Percentiles rank a stretch among this genome's conserved stretches.
phyloP scores from a whole-genome alignment of 2,888 invertebrate species.

The Tolmerus cingulatus region DNA sequence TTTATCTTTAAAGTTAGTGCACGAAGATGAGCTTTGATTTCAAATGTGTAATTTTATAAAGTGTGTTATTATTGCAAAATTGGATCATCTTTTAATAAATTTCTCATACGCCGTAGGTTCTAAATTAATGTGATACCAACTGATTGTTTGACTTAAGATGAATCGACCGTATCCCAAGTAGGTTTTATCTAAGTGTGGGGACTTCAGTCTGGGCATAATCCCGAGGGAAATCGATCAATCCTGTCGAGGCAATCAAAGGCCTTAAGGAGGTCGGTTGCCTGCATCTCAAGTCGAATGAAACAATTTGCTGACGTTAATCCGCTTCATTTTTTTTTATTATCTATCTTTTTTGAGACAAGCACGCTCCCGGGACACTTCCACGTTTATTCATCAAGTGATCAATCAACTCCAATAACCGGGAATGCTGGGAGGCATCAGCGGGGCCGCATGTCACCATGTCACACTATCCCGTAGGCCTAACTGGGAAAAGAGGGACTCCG shows the following conservation, averaged over 20 bases:
- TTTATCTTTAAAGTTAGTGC: too few species aligned
- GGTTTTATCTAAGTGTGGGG: not conserved
- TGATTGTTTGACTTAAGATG: not conserved
- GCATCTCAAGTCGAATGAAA: not conserved
- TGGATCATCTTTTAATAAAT: not conserved
- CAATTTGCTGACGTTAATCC: not conserved
- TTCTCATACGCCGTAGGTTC: not conserved
- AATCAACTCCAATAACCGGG: conserved; percentile 19
- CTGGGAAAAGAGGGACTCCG: not conserved
- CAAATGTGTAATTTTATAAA: not conserved
- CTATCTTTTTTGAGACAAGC: not conserved
- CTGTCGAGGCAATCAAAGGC: not conserved
- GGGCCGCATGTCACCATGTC: not conserved
- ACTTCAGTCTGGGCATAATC: not conserved
- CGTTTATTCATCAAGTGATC: conserved; percentile 19
- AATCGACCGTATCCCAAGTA: not conserved
- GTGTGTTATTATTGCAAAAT: not conserved
- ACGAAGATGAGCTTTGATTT: not conserved
- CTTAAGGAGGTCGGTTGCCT: not conserved
- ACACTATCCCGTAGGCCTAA: not conserved
- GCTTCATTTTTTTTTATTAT: not conserved
- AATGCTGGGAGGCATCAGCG: not conserved
- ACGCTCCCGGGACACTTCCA: not conserved
- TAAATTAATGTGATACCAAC: not conserved
- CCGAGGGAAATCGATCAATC: not conserved